Percentiles rank a stretch among this genome's conserved stretches.
Evolutionary conservation across 1,140 invertebrate genomes (phyloP).

Genomic region (Drosophila pandora): DNA sequence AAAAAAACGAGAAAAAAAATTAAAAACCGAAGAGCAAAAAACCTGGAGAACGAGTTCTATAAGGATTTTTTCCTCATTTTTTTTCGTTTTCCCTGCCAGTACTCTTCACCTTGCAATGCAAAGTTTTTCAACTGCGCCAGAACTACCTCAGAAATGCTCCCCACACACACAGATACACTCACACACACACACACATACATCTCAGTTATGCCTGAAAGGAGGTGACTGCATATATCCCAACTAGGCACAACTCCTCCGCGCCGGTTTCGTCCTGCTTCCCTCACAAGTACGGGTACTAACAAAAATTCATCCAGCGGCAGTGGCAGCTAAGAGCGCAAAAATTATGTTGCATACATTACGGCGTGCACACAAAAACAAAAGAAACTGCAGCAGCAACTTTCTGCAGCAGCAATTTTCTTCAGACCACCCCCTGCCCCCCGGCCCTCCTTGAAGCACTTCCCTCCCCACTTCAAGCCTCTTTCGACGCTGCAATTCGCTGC

Average conservation of each 20-base stretch:
- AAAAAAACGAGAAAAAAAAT: slow-evolving; percentile 5
- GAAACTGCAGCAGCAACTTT: slow-evolving; percentile 79
- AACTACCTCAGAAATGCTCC: slow-evolving; percentile 50
- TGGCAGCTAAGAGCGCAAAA: slow-evolving; percentile 72
- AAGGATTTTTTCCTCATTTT: slow-evolving; percentile 26
- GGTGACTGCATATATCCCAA: slow-evolving; percentile 64
- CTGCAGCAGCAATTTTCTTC: slow-evolving; percentile 71
- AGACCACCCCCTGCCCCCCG: not conserved
- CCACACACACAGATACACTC: slow-evolving; percentile 14
- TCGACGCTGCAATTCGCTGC: slow-evolving; percentile 43
- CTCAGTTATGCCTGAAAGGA: slow-evolving; percentile 53
- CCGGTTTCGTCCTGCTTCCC: not conserved
- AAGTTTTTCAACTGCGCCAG: slow-evolving; percentile 72
- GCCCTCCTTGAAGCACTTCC: not conserved
- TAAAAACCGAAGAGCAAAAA: slow-evolving; percentile 34
- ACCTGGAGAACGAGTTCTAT: slow-evolving; percentile 53
- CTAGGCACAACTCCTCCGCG: slow-evolving; percentile 46
- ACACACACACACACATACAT: slow-evolving; percentile 11
- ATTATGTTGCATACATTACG: slow-evolving; percentile 80
- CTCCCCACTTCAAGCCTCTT: slow-evolving; percentile 8
- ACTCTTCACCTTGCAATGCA: slow-evolving; percentile 47
- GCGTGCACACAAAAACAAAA: slow-evolving; percentile 80
- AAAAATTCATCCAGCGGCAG: slow-evolving; percentile 65
- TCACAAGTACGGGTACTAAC: slow-evolving; percentile 59
- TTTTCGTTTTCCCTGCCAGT: slow-evolving; percentile 5